Conservation (phyloP, 2,797 vertebrate species). For the Leptoclinus maculatus region DNA sequence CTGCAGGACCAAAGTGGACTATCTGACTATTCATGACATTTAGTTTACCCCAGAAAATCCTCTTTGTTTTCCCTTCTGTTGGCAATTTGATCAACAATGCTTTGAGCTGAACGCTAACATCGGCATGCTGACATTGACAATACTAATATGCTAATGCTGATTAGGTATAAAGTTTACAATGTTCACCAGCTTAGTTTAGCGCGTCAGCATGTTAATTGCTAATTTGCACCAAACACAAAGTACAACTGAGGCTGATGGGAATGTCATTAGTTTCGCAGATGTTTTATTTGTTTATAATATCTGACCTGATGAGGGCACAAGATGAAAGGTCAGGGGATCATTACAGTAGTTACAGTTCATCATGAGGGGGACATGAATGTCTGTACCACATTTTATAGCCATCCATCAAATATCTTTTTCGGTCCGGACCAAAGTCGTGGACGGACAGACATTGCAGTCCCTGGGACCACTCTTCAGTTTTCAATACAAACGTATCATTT, state of each 20-base stretch:
- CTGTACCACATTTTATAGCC: not conserved
- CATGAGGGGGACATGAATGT: not conserved
- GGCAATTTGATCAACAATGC: not conserved
- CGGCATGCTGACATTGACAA: not conserved
- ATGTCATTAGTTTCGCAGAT: not conserved
- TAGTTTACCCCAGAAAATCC: slow-evolving; percentile 1
- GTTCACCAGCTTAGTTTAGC: not conserved
- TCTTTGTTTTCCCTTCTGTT: not conserved
- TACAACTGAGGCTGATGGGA: not conserved
- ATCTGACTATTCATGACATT: slow-evolving; percentile 25
- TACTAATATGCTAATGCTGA: not conserved
- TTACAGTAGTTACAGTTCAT: not conserved
- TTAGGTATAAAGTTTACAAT: not conserved
- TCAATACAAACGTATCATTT: not conserved
- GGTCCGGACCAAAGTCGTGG: not conserved
- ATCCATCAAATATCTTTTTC: not conserved
- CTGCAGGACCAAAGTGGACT: slow-evolving; percentile 28
- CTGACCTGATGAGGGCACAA: not conserved
- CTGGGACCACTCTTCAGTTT: not conserved
- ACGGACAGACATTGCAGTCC: not conserved
- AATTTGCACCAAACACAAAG: not conserved
- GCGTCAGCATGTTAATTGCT: not conserved
- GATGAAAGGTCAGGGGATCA: not conserved
- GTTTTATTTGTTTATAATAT: not conserved
- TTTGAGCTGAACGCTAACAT: not conserved